Base-by-base conservation (phyloP, 2,113 vertebrate species). In the Lepus americanus region DNA sequence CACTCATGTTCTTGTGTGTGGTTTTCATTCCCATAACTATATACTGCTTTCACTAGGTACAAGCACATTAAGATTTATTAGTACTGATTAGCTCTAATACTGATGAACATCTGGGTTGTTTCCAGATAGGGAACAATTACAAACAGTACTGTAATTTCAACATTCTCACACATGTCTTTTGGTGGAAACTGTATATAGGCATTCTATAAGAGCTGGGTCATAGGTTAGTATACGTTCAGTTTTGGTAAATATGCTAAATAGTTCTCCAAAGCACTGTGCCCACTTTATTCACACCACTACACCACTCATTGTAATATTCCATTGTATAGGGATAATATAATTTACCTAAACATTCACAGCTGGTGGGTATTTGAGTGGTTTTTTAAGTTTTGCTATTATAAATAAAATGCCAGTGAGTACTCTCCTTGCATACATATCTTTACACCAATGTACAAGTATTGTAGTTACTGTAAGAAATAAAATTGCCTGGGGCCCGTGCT, bases 321-420 rank as follows among this genome's bases (percentile, higher is more conserved):
- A 67, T 2, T 73, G 17, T 25, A 90, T 2, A 87, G 10, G 36
- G 14, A 11, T 79, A 92, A 74, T 16, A n/a, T 70, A 33, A 85
- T 64, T 66, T 61, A 87, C 39, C 29, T 70, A 81, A 83, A 74
- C 13, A 80, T 44, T 44, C 44, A 83, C 59, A 74, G 33, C 1
- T 49, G 27, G 51, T 27, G 20, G 39, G 12, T 61, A 80, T 87
- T 23, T 84, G n/a, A 64, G 33, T 33, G 19, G 25, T 79, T 79
- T 82, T 55, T 59, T 66, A 96, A 69, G 61, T 80, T 64, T 80
- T 92, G 44, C 31, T 79, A 44, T 39, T 87, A 64, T 59, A 80
- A 88, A 87, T 2, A 92, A 90, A 78, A 92, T 25, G 25, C 33
- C 33, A 78, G 36, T 25, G 87, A 93, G 73, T 94, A 88, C 3